Evolutionary conservation across 2,888 invertebrate genomes (phyloP), one percentile per base, ranked within the genome.

Genomic region (Watsonalla binaria): DNA sequence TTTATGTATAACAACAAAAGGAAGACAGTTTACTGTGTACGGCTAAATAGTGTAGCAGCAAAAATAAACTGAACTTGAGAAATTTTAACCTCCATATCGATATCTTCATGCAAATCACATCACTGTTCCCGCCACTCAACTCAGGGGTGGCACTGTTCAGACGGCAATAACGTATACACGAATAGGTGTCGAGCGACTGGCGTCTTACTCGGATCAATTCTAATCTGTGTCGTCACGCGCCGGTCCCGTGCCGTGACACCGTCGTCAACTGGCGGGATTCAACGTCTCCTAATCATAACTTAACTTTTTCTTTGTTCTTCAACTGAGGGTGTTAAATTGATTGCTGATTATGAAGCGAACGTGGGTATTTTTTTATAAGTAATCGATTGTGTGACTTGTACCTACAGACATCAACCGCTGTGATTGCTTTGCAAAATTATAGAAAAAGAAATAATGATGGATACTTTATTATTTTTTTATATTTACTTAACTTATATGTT

Each of bases 61-160:
- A 46, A 15, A 46, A 46, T n/a, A 33, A 13, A 47, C n/a, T 33
- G 6, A 48, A n/a, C 7, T 8, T 46, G 2, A 9, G 0, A 4
- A 48, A 51, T n/a, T 8, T 55, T 51, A 57, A 47, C 0, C 47
- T 55, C 53, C 51, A 57, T 61, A 70, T 72, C 69, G 70, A 68
- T 61, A 69, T 58, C 59, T 56, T 35, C 11, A 33, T 39, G n/a
- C 42, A 48, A 35, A 56, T n/a, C 58, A 60, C 78, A 72, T 66
- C 80, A 74, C 81, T 82, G 76, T 55, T 56, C 49, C 50, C 49
- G 53, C 65, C 70, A 78, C 74, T 78, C 71, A 72, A 76, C 77
- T 76, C 67, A 79, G 78, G 82, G 82, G 79, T 84, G 82, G 78
- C 80, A 73, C 71, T 78, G 76, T 77, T 83, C 79, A 81, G 81